Base-by-base conservation (phyloP, 2,888 invertebrate genomes). In the Andrena camellia region DNA sequence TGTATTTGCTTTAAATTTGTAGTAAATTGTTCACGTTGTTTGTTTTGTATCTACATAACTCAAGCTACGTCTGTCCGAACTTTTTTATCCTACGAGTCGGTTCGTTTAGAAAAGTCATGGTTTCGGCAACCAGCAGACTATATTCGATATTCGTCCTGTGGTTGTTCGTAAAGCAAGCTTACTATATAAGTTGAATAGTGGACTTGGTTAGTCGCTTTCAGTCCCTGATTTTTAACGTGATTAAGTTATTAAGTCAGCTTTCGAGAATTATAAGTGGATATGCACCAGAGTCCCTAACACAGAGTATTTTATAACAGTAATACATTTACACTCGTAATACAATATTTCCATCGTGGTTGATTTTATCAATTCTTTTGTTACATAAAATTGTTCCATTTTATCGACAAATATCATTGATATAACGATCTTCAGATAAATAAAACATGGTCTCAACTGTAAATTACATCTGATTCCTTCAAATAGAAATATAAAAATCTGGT, bases 181-280 rank as follows among this genome's bases (percentile, higher is more conserved):
- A 31, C 68, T 10, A n/a, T 26, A 52, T 31, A 73, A 72, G 59
- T 35, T 74, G 75, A 77, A 78, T 79, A 70, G 60, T 57, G 64
- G 57, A 73, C 73, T 86, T 76, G 64, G 69, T 59, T 64, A 60
- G 66, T 57, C n/a, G 50, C 62, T 26, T 63, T 63, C 70, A 70
- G 69, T 63, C 78, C 67, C 62, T 57, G 84, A 82, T 86, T 81
- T 84, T 77, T 69, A 75, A 79, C 66, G 68, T 62, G 79, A 86
- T 86, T 78, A 86, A 86, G 60, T 42, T 81, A 76, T 78, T 62
- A 59, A 63, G 29, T 8, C 31, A 29, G 72, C 62, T 77, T 69
- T 64, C 31, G 59, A 78, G 74, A 68, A n/a, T 64, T 69, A 85
- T 75, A 76, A 84, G 54, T 71, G 52, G 54, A 48, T 63, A 2